Evolutionary conservation across 2,888 invertebrate genomes (phyloP), one percentile per base, ranked within the genome.

Genomic region (Branchinecta sandiegonensis): DNA sequence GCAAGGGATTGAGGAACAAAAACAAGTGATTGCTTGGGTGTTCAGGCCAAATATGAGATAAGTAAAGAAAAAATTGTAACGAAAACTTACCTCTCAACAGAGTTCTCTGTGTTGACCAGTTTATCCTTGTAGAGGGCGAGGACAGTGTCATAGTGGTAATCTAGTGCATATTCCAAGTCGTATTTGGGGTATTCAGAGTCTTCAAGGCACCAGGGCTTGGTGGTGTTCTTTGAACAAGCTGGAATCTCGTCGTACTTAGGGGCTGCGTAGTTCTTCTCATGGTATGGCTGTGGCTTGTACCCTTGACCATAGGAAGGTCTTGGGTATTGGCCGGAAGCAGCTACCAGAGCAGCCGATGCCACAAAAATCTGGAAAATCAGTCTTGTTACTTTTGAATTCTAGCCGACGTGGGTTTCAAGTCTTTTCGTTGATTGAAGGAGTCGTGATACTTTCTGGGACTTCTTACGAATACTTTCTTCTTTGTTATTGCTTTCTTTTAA

Each of bases 101-200:
- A 73, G 69, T 73, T 70, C 11, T 70, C 70, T 2, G 73, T 74
- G 67, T 72, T 70, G 37, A 71, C 71, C n/a, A 67, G 66, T 10
- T 72, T 70, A 65, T 72, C 72, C 65, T 69, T 66, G 68, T 72
- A 72, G 23, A 72, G 67, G 8, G 68, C 47, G 9, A 71, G 47
- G 23, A 72, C 69, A 2, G 69, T 68, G 9, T 70, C 69, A 64
- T 72, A 69, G 65, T 72, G 70, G 14, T 71, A 66, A n/a, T 71
- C 67, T 8, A 72, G 69, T 46, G 71, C 72, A 47, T 71, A 70
- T 11, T 67, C 63, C 65, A 72, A 67, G 37, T 72, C 70, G 63
- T 70, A 68, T 10, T 65, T 48, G n/a, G 72, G 72, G 48, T 72
- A 72, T 46, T 72, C 72, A 47, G 67, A 66, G 63, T 72, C 71